Percentiles rank a stretch among this genome's conserved stretches.
These are phyloP conservation scores for Bryconaethiops microstoma DNA, from an alignment of 2,797 vertebrate species.

Conservation along the genomic window DNA sequence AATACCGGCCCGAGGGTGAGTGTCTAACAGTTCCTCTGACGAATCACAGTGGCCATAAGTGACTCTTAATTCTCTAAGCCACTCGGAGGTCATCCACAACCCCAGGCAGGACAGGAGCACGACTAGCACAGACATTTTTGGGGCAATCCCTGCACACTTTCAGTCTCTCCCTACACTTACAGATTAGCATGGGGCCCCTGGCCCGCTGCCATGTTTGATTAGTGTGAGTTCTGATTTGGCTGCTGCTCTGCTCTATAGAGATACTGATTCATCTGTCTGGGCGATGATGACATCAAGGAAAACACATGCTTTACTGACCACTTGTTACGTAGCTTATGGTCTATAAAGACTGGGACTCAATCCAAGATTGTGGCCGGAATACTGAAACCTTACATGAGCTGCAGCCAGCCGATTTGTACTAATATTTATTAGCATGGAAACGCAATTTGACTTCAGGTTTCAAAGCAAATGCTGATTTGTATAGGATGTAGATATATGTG, in stretches of 20 bases:
- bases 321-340: not conserved
- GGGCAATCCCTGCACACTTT: constrained; percentile 14
- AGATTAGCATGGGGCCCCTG: constrained; percentile 40
- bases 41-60: not conserved
- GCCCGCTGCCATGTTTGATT: constrained; percentile 61
- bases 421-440: not conserved
- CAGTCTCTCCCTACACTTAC: constrained; percentile 24
- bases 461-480: not conserved
- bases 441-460: not conserved
- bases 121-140: constrained; percentile 43
- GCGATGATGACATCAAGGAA: not conserved
- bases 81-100: constrained; percentile 45
- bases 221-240: constrained; percentile 51
- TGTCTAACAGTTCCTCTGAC: constrained; percentile 38
- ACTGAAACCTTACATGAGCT: not conserved
- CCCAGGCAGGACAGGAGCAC: constrained; percentile 34
- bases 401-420: not conserved
- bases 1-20: constrained; percentile 97
- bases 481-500: not conserved
- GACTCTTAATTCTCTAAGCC: constrained; percentile 16
- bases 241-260: constrained; percentile 38
- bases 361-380: not conserved
- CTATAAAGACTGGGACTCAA: not conserved
- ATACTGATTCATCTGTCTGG: constrained; percentile 50
- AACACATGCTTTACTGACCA: not conserved